A percentile compares a stretch with the other conserved stretches of the same genome.
Evolutionary conservation across 2,113 vertebrate genomes (phyloP).

Genomic region (Paralichthys olivaceus): DNA sequence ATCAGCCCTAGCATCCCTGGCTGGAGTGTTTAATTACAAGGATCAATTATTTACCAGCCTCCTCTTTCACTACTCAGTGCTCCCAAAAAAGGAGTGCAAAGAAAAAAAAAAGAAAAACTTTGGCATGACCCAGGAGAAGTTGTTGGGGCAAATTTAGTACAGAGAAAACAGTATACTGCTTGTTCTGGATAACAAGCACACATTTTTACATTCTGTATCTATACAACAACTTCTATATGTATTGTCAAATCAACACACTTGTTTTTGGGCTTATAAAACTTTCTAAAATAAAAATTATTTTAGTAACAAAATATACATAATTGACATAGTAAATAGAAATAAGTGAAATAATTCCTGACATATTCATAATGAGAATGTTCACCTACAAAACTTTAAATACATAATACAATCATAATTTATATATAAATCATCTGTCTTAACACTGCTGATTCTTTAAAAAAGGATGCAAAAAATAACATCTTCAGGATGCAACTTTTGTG

Average conservation of each 20-base stretch:
- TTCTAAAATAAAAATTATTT: background rate
- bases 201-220: background rate
- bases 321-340: background rate
- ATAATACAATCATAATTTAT: background rate
- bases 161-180: conserved; percentile 17
- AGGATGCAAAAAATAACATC: background rate
- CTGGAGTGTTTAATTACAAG: conserved; percentile 87
- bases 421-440: background rate
- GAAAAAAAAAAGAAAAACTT: conserved; percentile 51
- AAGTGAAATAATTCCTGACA: background rate
- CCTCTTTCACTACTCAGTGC: conserved; percentile 82
- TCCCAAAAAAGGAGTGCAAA: conserved; percentile 78
- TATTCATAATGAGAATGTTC: background rate
- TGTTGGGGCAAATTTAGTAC: conserved; percentile 27
- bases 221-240: background rate
- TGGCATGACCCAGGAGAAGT: conserved; percentile 29
- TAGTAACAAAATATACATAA: background rate
- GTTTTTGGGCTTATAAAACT: background rate
- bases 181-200: conserved; percentile 3
- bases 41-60: conserved; percentile 87
- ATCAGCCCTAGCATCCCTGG: conserved; percentile 84
- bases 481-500: background rate
- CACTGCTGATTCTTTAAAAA: background rate
- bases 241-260: background rate
- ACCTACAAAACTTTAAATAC: background rate